phyloP scores from a whole-genome alignment of 2,888 invertebrate species.

The Criorhina ranunculi region DNA sequence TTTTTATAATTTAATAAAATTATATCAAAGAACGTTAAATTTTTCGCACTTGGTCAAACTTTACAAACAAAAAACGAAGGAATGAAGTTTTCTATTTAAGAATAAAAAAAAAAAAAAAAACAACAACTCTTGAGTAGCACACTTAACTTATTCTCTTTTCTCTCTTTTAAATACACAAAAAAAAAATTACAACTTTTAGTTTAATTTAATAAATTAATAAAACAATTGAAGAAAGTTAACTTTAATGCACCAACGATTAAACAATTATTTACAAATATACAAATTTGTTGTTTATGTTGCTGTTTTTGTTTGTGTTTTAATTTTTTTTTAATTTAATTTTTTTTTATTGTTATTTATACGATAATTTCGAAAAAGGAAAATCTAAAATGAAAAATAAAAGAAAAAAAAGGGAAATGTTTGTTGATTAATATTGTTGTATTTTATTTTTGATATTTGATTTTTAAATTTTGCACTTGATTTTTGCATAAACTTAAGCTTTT shows the following conservation, averaged over 20 bases:
- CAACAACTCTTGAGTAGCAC: slow-evolving; percentile 60
- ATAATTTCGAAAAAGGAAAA: slow-evolving; percentile 72
- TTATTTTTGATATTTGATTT: slow-evolving; percentile 27
- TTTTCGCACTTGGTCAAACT: slow-evolving; percentile 54
- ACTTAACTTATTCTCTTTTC: slow-evolving; percentile 49
- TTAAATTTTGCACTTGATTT: slow-evolving; percentile 46
- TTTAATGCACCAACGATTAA: slow-evolving; percentile 61
- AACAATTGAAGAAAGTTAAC: slow-evolving; percentile 32
- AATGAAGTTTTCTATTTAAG: slow-evolving; percentile 20
- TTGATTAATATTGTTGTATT: slow-evolving; percentile 13
- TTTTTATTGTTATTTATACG: slow-evolving; percentile 43
- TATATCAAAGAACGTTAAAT: slow-evolving; percentile 41
- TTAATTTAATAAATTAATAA: slow-evolving; percentile 62
- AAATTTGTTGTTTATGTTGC: slow-evolving; percentile 50
- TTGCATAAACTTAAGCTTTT: slow-evolving; percentile 32
- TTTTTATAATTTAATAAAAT: slow-evolving; percentile 43
- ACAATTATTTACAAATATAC: slow-evolving; percentile 66
- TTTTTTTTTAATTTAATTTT: slow-evolving; percentile 10
- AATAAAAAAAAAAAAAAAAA: neutral
- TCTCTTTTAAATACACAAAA: slow-evolving; percentile 30
- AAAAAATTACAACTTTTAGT: slow-evolving; percentile 45
- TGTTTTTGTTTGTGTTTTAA: slow-evolving; percentile 48
- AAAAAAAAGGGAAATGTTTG: slow-evolving; percentile 31
- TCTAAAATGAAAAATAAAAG: slow-evolving; percentile 67
- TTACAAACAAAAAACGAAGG: slow-evolving; percentile 37